Evolutionary conservation across 2,113 vertebrate genomes (phyloP).

Genomic region (Austrofundulus limnaeus): DNA sequence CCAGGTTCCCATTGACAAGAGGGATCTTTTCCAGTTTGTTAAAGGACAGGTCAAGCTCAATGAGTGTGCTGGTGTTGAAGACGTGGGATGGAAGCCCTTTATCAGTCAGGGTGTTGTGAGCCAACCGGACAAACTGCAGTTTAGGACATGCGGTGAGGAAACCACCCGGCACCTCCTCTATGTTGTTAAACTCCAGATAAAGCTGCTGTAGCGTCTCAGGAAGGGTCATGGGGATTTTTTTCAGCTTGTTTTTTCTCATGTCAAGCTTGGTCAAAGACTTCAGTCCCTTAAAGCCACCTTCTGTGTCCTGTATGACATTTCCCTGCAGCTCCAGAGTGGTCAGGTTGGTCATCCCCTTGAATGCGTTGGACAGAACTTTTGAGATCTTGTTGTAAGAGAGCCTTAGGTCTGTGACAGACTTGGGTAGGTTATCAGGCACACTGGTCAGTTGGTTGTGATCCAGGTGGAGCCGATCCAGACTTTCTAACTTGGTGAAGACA

Average conservation of each 20-base stretch:
- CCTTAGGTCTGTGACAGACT: constrained; percentile 84
- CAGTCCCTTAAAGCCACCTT: constrained; percentile 83
- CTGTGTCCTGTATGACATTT: constrained; percentile 84
- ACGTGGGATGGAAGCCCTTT: constrained; percentile 85
- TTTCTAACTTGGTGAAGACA: constrained; percentile 86
- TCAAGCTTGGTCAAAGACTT: constrained; percentile 87
- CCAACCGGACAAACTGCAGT: constrained; percentile 88
- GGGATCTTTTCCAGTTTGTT: constrained; percentile 92
- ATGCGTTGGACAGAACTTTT: constrained; percentile 76
- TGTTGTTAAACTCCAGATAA: constrained; percentile 89
- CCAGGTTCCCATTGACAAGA: constrained; percentile 86
- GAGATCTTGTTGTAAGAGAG: constrained; percentile 88
- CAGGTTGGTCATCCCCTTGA: constrained; percentile 85
- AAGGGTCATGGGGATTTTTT: constrained; percentile 83
- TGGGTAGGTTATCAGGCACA: constrained; percentile 86
- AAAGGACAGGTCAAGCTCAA: constrained; percentile 95
- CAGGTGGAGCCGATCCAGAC: constrained; percentile 87
- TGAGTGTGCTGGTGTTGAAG: constrained; percentile 88
- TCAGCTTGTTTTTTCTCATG: constrained; percentile 86
- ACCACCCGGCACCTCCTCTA: constrained; percentile 82
- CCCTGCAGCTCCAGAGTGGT: constrained; percentile 84
- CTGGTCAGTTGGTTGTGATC: constrained; percentile 89
- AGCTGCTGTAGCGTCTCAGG: constrained; percentile 85
- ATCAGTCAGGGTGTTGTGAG: constrained; percentile 90
- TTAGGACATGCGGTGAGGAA: constrained; percentile 81